A percentile compares a stretch with the other conserved stretches of the same genome.
phyloP scores from a whole-genome alignment of 2,797 vertebrate genomes.

The Fistularia tabacaria region DNA sequence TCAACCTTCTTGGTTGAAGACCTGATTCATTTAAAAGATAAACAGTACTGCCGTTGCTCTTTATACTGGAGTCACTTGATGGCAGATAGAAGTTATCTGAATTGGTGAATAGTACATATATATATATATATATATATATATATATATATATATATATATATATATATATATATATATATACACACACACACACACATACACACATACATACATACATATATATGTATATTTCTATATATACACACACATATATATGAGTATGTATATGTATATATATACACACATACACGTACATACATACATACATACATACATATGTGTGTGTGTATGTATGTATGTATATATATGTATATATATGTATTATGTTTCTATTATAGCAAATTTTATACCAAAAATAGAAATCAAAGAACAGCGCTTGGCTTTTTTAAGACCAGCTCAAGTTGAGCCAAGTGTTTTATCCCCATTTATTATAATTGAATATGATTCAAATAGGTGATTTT shows the following conservation, averaged over 20 bases:
- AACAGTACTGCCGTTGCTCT: too few relatives aligned
- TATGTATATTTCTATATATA: too few relatives aligned
- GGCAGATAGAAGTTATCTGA: background rate
- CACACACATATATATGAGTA: too few relatives aligned
- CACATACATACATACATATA: background rate
- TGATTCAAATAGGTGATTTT: too few relatives aligned
- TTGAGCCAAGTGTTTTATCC: too few relatives aligned
- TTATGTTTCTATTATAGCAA: background rate
- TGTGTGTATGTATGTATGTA: background rate
- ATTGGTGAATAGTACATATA: background rate
- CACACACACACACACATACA: background rate
- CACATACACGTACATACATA: background rate
- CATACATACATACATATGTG: background rate
- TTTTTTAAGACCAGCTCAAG: too few relatives aligned
- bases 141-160: background rate
- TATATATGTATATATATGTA: background rate
- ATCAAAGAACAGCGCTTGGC: too few relatives aligned
- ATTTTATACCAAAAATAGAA: too few relatives aligned
- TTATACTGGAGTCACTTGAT: too few relatives aligned
- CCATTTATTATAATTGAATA: too few relatives aligned
- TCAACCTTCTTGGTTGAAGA: constrained; percentile 8
- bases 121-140: background rate
- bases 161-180: background rate
- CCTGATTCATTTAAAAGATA: too few relatives aligned
- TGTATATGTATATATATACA: background rate